Base-by-base conservation (phyloP, 1,140 invertebrate species). In the Mizuhopecten yessoensis region DNA sequence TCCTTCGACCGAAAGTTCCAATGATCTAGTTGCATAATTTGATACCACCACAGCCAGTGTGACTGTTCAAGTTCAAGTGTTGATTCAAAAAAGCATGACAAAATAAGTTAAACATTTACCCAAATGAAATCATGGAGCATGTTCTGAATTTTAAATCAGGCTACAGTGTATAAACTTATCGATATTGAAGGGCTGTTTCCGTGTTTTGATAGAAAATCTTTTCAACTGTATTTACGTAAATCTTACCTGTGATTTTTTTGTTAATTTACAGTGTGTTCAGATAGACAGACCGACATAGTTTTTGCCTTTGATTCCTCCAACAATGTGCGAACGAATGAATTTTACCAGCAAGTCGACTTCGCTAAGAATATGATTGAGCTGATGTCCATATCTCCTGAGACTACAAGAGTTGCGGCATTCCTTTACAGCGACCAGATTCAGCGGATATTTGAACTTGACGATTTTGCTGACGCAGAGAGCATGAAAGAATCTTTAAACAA, bases 281-380 rank as follows among this genome's bases (percentile, higher is more conserved):
- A 92, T 45, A 94, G 93, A 86, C 87, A 91, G 23, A 90, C 92
- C 23, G 95, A 95, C 89, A 88, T 95, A 20, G 93, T 94, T 0
- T 94, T 95, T 75, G 94, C 93, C 15, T 91, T 95, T 75, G 95
- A 95, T 89, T 94, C 94, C 7, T 94, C 95, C 0, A 91, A 92
- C 88, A 88, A 89, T 11, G 91, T 95, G 15, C 86, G 34, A 0
- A 75, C 90, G 23, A 75, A 89, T n/a, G 93, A 94, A 75, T 94
- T 95, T 91, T 89, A 90, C 86, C 87, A 93, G 33, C 94, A 95
- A 89, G 42, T 95, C 13, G 87, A 92, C 20, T 95, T 95, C 89
- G 93, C 94, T 0, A 89, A 94, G 86, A 91, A 93, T 86, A 92
- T 95, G 33, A 91, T 91, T 15, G 49, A 93, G 11, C 89, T 88